Percentiles rank a stretch among this genome's conserved stretches.
phyloP scores from a whole-genome alignment of 2,888 invertebrate genomes.

The Conistra vaccinii region DNA sequence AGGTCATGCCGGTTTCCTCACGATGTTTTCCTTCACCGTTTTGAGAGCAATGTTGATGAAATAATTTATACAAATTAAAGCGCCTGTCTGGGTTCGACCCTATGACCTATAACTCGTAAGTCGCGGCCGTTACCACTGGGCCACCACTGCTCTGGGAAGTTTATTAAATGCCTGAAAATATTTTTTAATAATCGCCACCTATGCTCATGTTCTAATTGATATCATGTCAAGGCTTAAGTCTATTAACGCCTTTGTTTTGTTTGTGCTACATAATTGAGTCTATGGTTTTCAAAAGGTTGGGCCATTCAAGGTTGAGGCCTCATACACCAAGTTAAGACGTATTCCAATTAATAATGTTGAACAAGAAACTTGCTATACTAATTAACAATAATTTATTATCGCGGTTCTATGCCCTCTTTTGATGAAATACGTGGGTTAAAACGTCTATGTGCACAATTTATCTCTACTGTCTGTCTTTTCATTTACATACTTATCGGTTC shows the following conservation, averaged over 20 bases:
- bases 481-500: constrained; percentile 76
- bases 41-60: too few relatives aligned
- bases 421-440: constrained; percentile 58
- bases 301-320: constrained; percentile 48
- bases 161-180: too few relatives aligned
- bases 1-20: too few relatives aligned
- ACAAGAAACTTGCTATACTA: constrained; percentile 27
- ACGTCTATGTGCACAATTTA: constrained; percentile 66
- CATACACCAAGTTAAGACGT: constrained; percentile 27
- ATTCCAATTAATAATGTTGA: constrained; percentile 43
- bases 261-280: constrained; percentile 33
- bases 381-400: constrained; percentile 51
- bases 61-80: too few relatives aligned
- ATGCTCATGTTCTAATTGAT: constrained; percentile 44
- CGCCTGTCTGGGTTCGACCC: too few relatives aligned
- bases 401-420: constrained; percentile 43
- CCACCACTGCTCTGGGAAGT: too few relatives aligned
- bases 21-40: too few relatives aligned
- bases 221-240: constrained; percentile 48
- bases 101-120: too few relatives aligned
- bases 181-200: constrained; percentile 22
- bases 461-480: constrained; percentile 61
- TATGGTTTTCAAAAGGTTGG: constrained; percentile 53
- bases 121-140: too few relatives aligned
- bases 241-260: constrained; percentile 43